A percentile compares a stretch with the other conserved stretches of the same genome.
These are phyloP conservation scores for Urocynchramus pylzowi DNA, from an alignment of 2,113 vertebrate species.

Conservation along the genomic window DNA sequence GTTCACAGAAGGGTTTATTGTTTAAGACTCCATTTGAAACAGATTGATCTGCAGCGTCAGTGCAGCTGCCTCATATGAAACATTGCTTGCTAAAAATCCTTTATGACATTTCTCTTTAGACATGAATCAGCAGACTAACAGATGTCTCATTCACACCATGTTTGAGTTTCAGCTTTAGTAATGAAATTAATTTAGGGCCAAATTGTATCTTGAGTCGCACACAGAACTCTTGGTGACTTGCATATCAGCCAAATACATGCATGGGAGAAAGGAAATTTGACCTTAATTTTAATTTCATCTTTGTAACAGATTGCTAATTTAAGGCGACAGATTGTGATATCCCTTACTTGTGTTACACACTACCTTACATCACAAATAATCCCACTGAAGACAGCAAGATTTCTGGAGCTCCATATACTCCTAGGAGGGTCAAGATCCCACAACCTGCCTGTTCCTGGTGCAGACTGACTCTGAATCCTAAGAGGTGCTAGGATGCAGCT, in stretches of 20 bases:
- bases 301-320: conserved; percentile 46
- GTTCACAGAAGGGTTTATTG: conserved; percentile 26
- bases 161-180: conserved; percentile 61
- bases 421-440: not conserved
- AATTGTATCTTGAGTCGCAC: conserved; percentile 41
- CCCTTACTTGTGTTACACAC: not conserved
- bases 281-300: conserved; percentile 38
- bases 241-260: conserved; percentile 17
- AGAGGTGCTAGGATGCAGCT: not conserved
- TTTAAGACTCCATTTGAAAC: conserved; percentile 20
- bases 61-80: conserved; percentile 52
- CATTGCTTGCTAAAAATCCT: conserved; percentile 46
- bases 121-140: conserved; percentile 62
- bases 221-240: conserved; percentile 43
- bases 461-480: not conserved
- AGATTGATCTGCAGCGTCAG: conserved; percentile 33
- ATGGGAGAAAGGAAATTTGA: conserved; percentile 29
- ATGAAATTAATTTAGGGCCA: conserved; percentile 66
- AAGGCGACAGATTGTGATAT: conserved; percentile 21
- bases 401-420: not conserved
- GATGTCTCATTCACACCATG: conserved; percentile 69
- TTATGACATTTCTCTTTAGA: conserved; percentile 62
- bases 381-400: not conserved
- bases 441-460: not conserved
- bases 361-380: conserved; percentile 2